A percentile compares a stretch with the other conserved stretches of the same genome.
phyloP scores from a whole-genome alignment of 2,797 vertebrate species.

The Coluber constrictor region DNA sequence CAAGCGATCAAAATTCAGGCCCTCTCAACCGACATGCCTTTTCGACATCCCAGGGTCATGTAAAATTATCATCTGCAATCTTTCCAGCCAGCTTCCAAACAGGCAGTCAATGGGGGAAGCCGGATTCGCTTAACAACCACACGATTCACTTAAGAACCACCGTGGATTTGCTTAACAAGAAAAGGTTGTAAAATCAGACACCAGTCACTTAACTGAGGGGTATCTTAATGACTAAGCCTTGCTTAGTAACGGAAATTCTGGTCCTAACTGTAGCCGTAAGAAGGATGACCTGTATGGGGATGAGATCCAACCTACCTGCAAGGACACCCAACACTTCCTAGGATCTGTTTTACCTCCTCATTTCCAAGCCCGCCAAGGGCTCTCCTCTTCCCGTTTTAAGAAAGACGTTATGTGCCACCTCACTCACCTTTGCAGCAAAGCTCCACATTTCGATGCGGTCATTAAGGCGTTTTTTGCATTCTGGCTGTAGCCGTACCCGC shows the following conservation, averaged over 20 bases:
- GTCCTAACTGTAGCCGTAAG: background rate
- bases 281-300: background rate
- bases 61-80: background rate
- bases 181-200: background rate
- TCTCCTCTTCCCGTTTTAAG: too few relatives aligned
- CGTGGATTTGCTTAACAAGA: background rate
- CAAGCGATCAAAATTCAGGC: too few relatives aligned
- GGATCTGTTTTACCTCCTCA: background rate
- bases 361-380: background rate
- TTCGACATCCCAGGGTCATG: background rate
- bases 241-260: background rate
- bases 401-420: too few relatives aligned
- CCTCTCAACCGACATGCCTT: background rate
- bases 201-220: background rate
- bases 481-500: constrained; percentile 89
- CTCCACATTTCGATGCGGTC: constrained; percentile 99
- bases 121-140: background rate
- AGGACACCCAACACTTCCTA: background rate
- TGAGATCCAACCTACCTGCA: background rate
- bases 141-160: background rate
- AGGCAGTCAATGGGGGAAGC: background rate
- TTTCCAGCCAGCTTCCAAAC: background rate
- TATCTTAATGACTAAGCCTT: background rate
- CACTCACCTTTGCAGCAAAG: constrained; percentile 89
- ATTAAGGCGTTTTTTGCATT: constrained; percentile 96